Percentiles rank a stretch among this genome's conserved stretches.
These are phyloP conservation scores for Dynastes maya DNA, from an alignment of 2,888 invertebrate genomes.

Conservation along the genomic window DNA sequence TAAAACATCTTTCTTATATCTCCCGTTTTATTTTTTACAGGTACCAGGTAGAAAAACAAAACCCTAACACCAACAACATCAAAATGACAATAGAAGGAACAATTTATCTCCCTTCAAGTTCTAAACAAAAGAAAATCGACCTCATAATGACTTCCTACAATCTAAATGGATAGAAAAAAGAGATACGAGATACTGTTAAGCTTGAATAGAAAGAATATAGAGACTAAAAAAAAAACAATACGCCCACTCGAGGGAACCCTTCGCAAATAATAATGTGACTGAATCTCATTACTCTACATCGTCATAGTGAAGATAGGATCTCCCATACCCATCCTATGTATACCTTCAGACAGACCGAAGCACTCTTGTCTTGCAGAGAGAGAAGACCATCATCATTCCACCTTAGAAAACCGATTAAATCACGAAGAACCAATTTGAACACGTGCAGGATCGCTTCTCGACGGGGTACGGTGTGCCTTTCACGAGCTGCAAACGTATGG, in stretches of 20 bases:
- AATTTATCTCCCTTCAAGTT: too few relatives aligned
- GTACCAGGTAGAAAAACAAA: too few relatives aligned
- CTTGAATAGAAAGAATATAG: not conserved
- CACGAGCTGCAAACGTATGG: not conserved
- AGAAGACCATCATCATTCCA: not conserved
- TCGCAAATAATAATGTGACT: slow-evolving; percentile 33
- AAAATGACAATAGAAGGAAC: too few relatives aligned
- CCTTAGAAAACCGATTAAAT: slow-evolving; percentile 7
- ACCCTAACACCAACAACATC: too few relatives aligned
- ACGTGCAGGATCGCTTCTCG: slow-evolving; percentile 10
- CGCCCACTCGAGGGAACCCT: not conserved
- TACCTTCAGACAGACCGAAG: not conserved
- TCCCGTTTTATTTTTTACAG: too few relatives aligned
- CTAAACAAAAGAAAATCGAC: slow-evolving; percentile 5
- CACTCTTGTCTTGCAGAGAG: not conserved
- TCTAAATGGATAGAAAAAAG: not conserved
- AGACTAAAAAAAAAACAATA: not conserved
- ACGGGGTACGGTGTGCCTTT: not conserved
- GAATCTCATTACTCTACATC: slow-evolving; percentile 15
- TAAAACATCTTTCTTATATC: too few relatives aligned
- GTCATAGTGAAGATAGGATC: slow-evolving; percentile 2
- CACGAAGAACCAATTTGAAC: slow-evolving; percentile 35
- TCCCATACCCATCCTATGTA: not conserved
- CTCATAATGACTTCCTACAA: slow-evolving; percentile 1
- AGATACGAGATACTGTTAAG: not conserved